These are phyloP conservation scores for Drosophila nannoptera DNA, from an alignment of 1,140 invertebrate species.

Conservation along the genomic window DNA sequence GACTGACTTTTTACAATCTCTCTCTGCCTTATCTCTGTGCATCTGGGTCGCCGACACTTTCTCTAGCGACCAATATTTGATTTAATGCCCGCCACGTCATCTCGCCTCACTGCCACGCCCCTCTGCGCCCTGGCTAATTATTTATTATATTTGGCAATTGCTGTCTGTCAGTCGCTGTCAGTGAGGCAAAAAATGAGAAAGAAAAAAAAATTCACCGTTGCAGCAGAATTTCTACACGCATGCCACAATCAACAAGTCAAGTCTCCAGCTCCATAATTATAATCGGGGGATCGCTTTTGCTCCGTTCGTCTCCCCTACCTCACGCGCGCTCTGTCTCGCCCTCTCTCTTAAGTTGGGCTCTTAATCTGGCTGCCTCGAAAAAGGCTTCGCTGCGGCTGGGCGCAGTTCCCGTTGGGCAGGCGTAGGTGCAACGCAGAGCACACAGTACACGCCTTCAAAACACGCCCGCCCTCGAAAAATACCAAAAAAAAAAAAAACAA, in stretches of 20 bases:
- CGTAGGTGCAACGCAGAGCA: slow-evolving; percentile 74
- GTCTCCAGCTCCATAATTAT: slow-evolving; percentile 59
- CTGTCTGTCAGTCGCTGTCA: slow-evolving; percentile 76
- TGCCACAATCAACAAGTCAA: slow-evolving; percentile 47
- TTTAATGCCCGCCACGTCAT: slow-evolving; percentile 70
- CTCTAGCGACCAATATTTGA: slow-evolving; percentile 67
- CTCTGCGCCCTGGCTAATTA: slow-evolving; percentile 63
- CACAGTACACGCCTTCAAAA: slow-evolving; percentile 69
- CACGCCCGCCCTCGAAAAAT: slow-evolving; percentile 47
- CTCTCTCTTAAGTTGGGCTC: slow-evolving; percentile 52
- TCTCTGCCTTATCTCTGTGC: slow-evolving; percentile 23
- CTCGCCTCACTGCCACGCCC: slow-evolving; percentile 50
- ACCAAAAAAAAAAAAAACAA: background rate
- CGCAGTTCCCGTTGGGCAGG: slow-evolving; percentile 56
- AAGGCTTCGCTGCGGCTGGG: slow-evolving; percentile 19
- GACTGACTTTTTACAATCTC: background rate
- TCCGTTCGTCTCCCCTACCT: background rate
- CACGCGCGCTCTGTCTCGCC: background rate
- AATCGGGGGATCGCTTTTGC: slow-evolving; percentile 21
- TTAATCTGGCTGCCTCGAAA: slow-evolving; percentile 52
- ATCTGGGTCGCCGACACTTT: slow-evolving; percentile 62
- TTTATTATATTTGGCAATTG: slow-evolving; percentile 78
- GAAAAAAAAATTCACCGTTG: slow-evolving; percentile 44
- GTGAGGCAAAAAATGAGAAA: slow-evolving; percentile 6
- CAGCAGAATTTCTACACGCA: slow-evolving; percentile 72